Percentiles rank a stretch among this genome's conserved stretches.
Evolutionary conservation across 2,888 invertebrate genomes (phyloP).

Genomic region (Pyralis farinalis): DNA sequence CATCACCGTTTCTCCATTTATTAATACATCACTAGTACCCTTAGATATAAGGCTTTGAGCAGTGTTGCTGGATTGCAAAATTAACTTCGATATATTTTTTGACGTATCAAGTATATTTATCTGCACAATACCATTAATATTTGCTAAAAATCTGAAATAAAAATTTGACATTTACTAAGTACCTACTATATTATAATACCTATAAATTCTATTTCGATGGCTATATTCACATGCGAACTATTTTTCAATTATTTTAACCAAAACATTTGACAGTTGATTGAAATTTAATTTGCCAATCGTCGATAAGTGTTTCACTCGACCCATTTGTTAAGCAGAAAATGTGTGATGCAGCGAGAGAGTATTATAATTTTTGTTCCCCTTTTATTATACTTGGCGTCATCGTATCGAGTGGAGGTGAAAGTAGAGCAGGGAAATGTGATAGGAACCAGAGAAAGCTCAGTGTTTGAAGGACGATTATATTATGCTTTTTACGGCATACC

Average conservation of each 20-base stretch:
- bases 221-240: too few relatives aligned
- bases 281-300: conserved; percentile 24
- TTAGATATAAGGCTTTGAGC: conserved; percentile 42
- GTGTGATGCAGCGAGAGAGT: conserved; percentile 26
- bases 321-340: conserved; percentile 13
- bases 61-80: conserved; percentile 35
- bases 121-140: conserved; percentile 32
- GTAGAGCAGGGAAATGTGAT: conserved; percentile 49
- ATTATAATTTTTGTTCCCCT: conserved; percentile 23
- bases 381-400: neutral
- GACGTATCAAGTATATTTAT: conserved; percentile 40
- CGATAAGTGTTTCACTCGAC: too few relatives aligned
- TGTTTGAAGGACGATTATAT: conserved; percentile 45
- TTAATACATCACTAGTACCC: conserved; percentile 52
- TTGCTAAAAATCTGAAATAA: conserved; percentile 62
- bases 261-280: conserved; percentile 37
- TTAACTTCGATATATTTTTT: conserved; percentile 42
- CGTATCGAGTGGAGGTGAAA: conserved; percentile 38
- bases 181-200: too few relatives aligned
- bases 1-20: conserved; percentile 46
- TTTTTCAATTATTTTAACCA: conserved; percentile 13
- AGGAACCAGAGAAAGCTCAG: conserved; percentile 41
- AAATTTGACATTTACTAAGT: neutral
- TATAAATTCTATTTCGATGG: too few relatives aligned
- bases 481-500: conserved; percentile 67